phyloP scores from a whole-genome alignment of 2,113 vertebrate species.

The Myiozetetes cayanensis region DNA sequence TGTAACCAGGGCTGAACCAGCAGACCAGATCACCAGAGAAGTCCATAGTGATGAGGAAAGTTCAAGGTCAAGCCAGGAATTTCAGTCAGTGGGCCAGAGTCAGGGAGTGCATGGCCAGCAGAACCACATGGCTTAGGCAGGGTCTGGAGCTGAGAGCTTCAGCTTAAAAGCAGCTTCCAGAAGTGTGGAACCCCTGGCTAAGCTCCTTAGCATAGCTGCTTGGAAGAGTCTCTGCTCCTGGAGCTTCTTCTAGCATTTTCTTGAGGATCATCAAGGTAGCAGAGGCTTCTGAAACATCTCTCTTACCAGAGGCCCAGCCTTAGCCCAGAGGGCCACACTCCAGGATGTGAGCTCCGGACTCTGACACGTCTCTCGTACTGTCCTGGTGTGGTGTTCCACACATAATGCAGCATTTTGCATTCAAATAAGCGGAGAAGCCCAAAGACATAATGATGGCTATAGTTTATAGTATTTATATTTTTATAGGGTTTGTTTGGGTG shows the following conservation, averaged over 20 bases:
- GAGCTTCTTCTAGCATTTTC: neutral
- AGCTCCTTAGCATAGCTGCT: neutral
- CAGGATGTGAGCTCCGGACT: accelerated
- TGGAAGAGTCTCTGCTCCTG: neutral
- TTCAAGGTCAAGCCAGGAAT: neutral
- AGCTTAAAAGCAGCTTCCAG: neutral
- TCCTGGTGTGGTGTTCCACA: neutral
- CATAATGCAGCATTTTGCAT: neutral
- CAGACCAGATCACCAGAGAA: neutral
- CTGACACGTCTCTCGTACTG: neutral
- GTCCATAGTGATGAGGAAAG: neutral
- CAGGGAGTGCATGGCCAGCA: too few species aligned
- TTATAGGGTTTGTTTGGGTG: neutral
- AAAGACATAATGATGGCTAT: neutral
- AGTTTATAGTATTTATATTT: neutral
- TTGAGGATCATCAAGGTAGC: neutral
- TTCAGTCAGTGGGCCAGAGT: neutral
- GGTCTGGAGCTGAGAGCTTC: neutral
- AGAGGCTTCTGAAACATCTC: neutral
- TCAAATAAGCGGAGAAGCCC: neutral
- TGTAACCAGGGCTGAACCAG: neutral
- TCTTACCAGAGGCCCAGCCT: neutral
- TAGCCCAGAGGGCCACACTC: accelerated
- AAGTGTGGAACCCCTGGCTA: neutral
- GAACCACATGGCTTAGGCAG: neutral